phyloP scores from a whole-genome alignment of 2,888 invertebrate genomes.

The Eupithecia insigniata region DNA sequence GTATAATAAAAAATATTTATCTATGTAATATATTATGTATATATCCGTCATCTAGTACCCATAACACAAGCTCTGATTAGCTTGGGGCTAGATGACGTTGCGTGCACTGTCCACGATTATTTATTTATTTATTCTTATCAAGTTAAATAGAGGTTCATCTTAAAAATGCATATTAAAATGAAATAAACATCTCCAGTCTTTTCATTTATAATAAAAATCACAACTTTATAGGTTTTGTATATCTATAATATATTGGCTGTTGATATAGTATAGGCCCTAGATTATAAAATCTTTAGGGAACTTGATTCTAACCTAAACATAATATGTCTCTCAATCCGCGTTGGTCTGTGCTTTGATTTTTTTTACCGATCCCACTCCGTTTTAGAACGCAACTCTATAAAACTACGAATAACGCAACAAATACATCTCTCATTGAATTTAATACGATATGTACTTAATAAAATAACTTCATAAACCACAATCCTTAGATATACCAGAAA shows the following conservation, averaged over 20 bases:
- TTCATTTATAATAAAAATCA: neutral
- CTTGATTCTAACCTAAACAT: too few species aligned
- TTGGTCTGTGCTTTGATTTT: neutral
- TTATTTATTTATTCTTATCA: too few species aligned
- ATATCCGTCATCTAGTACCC: too few species aligned
- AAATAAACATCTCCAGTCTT: neutral
- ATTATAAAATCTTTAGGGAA: too few species aligned
- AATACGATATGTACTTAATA: neutral
- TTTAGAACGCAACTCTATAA: neutral
- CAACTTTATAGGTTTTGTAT: neutral
- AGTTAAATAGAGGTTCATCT: neutral
- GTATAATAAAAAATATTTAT: too few species aligned
- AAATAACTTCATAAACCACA: constrained; percentile 1
- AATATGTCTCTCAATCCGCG: neutral
- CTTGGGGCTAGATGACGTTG: too few species aligned
- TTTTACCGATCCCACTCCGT: neutral
- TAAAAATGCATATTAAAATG: too few species aligned
- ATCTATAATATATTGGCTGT: too few species aligned
- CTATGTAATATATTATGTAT: too few species aligned
- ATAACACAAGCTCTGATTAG: too few species aligned
- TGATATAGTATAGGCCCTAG: too few species aligned
- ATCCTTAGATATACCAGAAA: neutral
- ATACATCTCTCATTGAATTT: neutral
- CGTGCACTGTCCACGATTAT: too few species aligned
- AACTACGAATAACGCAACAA: neutral